phyloP scores from a whole-genome alignment of 2,113 vertebrate species.

The Phoxinus phoxinus region DNA sequence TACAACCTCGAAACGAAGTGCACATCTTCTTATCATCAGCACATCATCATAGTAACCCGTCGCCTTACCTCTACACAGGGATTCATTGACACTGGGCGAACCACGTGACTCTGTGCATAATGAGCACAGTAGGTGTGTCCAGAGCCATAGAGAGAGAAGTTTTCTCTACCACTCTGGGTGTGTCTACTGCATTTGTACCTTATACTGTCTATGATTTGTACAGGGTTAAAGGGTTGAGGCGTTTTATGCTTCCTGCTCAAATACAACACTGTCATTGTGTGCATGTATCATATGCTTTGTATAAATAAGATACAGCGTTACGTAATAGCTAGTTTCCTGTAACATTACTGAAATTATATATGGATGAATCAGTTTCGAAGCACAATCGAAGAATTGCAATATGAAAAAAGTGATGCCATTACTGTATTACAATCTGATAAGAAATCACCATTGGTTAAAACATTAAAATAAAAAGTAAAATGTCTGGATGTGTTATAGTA shows the following conservation, averaged over 20 bases:
- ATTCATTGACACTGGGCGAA: neutral
- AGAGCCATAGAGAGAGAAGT: too few relatives aligned
- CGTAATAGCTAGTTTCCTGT: neutral
- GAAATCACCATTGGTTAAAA: neutral
- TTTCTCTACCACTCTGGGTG: too few relatives aligned
- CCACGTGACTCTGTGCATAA: neutral
- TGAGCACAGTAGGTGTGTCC: neutral
- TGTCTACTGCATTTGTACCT: neutral
- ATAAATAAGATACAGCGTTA: neutral
- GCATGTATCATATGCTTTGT: neutral
- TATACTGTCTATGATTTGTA: too few relatives aligned
- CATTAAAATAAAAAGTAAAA: neutral
- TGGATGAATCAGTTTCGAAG: neutral
- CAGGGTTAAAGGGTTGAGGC: neutral
- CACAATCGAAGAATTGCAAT: too few relatives aligned
- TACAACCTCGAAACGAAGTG: neutral
- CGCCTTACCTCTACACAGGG: neutral
- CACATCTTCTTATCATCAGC: neutral
- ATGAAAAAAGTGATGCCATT: neutral
- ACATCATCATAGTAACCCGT: neutral
- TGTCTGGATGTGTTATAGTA: neutral
- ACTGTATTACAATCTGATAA: neutral
- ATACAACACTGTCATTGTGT: too few relatives aligned
- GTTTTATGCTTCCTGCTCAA: neutral
- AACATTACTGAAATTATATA: neutral